phyloP scores from a whole-genome alignment of 2,888 invertebrate species.

The Eulithis testata region DNA sequence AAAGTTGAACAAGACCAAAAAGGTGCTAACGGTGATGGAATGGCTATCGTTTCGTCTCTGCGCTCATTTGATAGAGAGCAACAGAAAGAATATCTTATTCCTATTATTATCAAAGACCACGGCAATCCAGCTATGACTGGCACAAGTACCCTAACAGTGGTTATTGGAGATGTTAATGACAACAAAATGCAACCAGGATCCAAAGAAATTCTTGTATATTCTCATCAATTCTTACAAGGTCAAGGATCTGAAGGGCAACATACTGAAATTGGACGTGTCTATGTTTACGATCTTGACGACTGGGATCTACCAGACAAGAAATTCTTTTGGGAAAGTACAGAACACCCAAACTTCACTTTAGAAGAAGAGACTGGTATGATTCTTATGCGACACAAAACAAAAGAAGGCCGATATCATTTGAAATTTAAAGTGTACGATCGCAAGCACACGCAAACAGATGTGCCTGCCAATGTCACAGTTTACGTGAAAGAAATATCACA shows the following conservation, averaged over 20 bases:
- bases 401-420: conserved; percentile 93
- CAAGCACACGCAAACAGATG: conserved; percentile 97
- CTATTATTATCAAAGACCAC: conserved; percentile 98
- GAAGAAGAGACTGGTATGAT: conserved; percentile 98
- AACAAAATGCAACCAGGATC: conserved; percentile 99
- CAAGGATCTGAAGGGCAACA: conserved; percentile 88
- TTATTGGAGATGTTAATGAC: conserved; percentile 99
- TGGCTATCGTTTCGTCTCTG: conserved; percentile 98
- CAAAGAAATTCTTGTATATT: conserved; percentile 98
- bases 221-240: conserved; percentile 95
- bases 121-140: conserved; percentile 98
- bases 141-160: conserved; percentile 97
- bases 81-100: conserved; percentile 97
- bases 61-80: conserved; percentile 97
- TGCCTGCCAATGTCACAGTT: conserved; percentile 98
- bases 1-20: conserved; percentile 98
- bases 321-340: conserved; percentile 96
- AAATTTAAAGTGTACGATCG: conserved; percentile 96
- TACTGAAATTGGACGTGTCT: conserved; percentile 96
- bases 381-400: conserved; percentile 96
- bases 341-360: conserved; percentile 94
- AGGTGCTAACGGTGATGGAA: conserved; percentile 98
- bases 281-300: conserved; percentile 98
- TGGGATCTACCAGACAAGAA: conserved; percentile 99
- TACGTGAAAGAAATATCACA: conserved; percentile 97